phyloP scores from a whole-genome alignment of 2,113 vertebrate genomes.

The Ceyx cyanopectus region DNA sequence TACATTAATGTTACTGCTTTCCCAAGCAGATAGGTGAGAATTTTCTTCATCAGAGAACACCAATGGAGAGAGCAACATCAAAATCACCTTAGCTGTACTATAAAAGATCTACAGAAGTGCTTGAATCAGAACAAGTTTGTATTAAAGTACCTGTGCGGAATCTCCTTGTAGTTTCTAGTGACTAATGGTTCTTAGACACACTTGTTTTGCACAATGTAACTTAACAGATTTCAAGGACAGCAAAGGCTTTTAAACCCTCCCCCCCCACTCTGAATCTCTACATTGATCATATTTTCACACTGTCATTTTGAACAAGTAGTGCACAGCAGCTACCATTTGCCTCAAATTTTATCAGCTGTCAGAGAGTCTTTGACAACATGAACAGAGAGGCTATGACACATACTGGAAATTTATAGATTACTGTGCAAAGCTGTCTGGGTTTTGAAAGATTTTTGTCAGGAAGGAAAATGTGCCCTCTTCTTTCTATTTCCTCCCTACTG shows the following conservation, averaged over 20 bases:
- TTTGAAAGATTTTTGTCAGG: slow-evolving; percentile 4
- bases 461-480: not conserved
- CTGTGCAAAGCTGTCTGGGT: not conserved
- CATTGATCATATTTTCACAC: slow-evolving; percentile 25
- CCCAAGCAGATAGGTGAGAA: not conserved
- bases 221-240: not conserved
- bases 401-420: slow-evolving; percentile 35
- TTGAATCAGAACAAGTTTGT: not conserved
- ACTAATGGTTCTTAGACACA: not conserved
- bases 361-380: not conserved
- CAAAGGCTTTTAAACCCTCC: not conserved
- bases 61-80: not conserved
- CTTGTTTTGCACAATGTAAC: not conserved
- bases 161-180: not conserved
- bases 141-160: not conserved
- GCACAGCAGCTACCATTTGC: not conserved
- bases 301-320: not conserved
- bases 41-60: not conserved
- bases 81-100: not conserved
- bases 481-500: not conserved
- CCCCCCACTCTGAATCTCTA: rapidly evolving
- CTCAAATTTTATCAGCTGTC: slow-evolving; percentile 49
- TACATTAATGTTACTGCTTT: not conserved
- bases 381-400: not conserved
- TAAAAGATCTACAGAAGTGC: not conserved